phyloP scores from a whole-genome alignment of 2,888 invertebrate genomes.

The Nephrotoma appendiculata region DNA sequence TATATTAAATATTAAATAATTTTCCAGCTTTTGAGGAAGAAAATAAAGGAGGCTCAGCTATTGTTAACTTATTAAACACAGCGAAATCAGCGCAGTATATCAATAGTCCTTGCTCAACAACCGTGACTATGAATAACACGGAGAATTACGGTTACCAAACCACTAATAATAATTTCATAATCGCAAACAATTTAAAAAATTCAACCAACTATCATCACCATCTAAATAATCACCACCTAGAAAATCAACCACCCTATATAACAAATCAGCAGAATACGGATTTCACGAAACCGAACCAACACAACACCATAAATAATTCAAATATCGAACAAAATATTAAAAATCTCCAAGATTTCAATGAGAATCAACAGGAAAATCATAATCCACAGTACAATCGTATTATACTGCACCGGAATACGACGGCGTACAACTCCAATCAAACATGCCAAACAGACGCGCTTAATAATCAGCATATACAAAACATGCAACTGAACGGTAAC shows the following conservation, averaged over 20 bases:
- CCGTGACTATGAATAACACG: slow-evolving; percentile 38
- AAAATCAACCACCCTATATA: background rate
- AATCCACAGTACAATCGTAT: slow-evolving; percentile 12
- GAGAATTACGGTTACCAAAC: slow-evolving; percentile 31
- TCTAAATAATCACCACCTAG: background rate
- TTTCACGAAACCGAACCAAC: background rate
- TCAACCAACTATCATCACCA: background rate
- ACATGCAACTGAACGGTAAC: background rate
- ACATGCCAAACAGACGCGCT: background rate
- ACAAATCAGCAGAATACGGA: background rate
- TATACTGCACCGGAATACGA: background rate
- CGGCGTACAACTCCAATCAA: background rate
- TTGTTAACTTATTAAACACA: slow-evolving; percentile 10
- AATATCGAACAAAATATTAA: background rate
- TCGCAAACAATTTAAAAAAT: background rate
- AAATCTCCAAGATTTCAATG: background rate
- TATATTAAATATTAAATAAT: background rate
- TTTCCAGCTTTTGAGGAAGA: slow-evolving; percentile 10
- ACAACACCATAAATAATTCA: background rate
- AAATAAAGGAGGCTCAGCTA: slow-evolving; percentile 12
- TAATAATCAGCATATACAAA: background rate
- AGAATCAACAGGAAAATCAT: slow-evolving; percentile 8
- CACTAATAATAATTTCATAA: background rate
- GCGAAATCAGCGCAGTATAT: slow-evolving; percentile 24
- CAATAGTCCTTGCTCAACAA: slow-evolving; percentile 35